These are phyloP conservation scores for Mylabris sibirica DNA, from an alignment of 2,888 invertebrate genomes.

Conservation along the genomic window DNA sequence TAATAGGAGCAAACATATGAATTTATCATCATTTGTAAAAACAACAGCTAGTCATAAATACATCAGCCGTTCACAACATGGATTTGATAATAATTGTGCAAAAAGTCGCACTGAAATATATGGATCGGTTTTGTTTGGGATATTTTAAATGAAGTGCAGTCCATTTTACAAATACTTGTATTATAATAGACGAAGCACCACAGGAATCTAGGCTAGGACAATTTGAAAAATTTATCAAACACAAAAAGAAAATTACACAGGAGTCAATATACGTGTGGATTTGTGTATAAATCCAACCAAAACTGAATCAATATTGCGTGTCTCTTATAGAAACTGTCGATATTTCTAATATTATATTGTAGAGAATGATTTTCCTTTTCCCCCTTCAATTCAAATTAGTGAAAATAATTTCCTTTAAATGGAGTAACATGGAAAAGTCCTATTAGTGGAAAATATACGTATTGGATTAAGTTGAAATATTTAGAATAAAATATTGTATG, in stretches of 20 bases:
- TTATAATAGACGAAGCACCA: background rate
- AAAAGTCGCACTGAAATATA: background rate
- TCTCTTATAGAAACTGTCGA: background rate
- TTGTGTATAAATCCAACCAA: background rate
- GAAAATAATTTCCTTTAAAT: background rate
- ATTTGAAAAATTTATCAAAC: background rate
- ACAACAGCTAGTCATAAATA: conserved; percentile 1
- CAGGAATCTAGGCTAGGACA: background rate
- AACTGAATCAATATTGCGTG: background rate
- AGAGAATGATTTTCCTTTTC: background rate
- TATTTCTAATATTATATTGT: background rate
- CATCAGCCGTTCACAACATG: background rate
- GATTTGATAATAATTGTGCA: background rate
- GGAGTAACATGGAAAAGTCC: background rate
- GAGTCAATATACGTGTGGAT: background rate
- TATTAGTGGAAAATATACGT: background rate
- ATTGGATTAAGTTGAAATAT: background rate
- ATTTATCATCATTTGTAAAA: background rate
- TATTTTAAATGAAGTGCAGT: background rate
- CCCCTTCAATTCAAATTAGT: background rate
- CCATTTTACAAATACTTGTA: background rate
- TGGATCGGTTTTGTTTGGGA: background rate
- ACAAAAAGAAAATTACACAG: background rate
- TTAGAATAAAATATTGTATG: background rate
- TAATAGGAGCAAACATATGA: background rate